These are phyloP conservation scores for Cryptotermes secundus DNA, from an alignment of 1,140 invertebrate genomes.

Conservation along the genomic window DNA sequence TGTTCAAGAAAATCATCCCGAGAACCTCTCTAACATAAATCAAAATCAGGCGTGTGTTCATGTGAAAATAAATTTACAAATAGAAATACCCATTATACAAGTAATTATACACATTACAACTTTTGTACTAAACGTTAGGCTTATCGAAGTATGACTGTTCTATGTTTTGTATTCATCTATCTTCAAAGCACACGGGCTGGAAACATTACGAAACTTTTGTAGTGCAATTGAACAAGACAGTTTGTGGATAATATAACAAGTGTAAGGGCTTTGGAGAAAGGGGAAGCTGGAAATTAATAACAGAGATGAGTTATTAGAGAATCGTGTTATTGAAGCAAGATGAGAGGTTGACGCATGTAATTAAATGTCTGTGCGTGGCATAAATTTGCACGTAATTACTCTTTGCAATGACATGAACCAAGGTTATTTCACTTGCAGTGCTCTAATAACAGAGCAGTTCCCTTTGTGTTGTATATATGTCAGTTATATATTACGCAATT, in stretches of 20 bases:
- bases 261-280: background rate
- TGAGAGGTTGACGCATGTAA: background rate
- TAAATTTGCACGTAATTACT: background rate
- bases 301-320: background rate
- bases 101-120: background rate
- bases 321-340: background rate
- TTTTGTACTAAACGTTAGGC: background rate
- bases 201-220: background rate
- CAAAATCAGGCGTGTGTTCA: too few species aligned
- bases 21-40: too few species aligned
- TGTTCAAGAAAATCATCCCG: too few species aligned
- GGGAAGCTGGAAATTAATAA: background rate
- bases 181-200: too few species aligned
- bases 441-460: too few species aligned
- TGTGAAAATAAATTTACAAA: too few species aligned
- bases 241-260: background rate
- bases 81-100: too few species aligned
- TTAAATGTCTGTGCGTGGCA: background rate
- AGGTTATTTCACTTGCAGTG: too few species aligned
- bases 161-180: background rate
- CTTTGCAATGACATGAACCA: background rate
- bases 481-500: too few species aligned
- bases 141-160: background rate
- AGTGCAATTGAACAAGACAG: conserved; percentile 5
- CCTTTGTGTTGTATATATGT: too few species aligned